Base-by-base conservation (phyloP, 2,888 invertebrate species). In the Rhorus exstirpatorius region DNA sequence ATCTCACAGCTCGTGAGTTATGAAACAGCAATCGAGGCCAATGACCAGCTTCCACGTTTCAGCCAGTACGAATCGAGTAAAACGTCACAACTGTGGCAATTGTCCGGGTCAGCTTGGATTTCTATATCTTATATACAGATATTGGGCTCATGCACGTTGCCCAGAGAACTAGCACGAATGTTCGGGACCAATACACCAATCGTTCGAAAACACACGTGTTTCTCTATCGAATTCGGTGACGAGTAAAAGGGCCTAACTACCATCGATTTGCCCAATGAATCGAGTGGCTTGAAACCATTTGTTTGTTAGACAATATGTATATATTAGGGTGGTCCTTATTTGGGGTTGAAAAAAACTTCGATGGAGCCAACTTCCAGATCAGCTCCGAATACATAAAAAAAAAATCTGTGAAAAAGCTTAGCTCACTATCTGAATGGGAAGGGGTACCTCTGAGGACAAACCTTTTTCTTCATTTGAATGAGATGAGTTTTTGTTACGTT, bases 91-190 rank as follows among this genome's bases (percentile, higher is more conserved):
- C 24, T 60, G 68, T 31, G 68, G 44, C 68, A 35, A 79, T 79
- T 79, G 74, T 79, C 61, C 74, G 68, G 61, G 51, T 74, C 68
- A 68, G 68, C 68, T 68, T 38, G 68, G 24, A 74, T 79, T 68
- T 79, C 74, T 68, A 71, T 65, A 75, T 61, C 79, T 76, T 70
- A 74, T 74, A 79, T 83, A 76, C 76, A 68, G 79, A 80, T 83
- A 72, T 49, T 58, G 61, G 31, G 61, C 46, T 41, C 76, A 76
- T 46, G 76, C 75, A 55, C 70, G 70, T 21, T 31, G 60, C 26
- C 19, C 51, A 49, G 35, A 60, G 14, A 35, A 51, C 53, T 58
- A 53, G 38, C 35, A 14, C 31, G 6, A 31, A 31, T 6, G 3
- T 21, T 63, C 72, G 46, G n/a, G n/a, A n/a, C 61, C 19, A 26